These are phyloP conservation scores for Parnassius smintheus DNA, from an alignment of 2,888 invertebrate species.

Conservation along the genomic window DNA sequence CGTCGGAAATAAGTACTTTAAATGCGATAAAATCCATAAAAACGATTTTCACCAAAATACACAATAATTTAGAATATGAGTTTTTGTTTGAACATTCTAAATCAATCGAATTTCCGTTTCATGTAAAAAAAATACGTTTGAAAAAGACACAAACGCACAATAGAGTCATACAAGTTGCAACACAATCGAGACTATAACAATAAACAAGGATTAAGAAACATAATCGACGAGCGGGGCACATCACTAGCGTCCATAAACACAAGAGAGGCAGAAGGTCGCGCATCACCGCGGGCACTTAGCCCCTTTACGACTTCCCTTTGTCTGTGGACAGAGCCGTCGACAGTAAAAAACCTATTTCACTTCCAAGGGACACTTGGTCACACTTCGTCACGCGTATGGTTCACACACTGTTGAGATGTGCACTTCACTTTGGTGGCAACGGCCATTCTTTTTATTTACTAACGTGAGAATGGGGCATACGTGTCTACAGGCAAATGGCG, in stretches of 20 bases:
- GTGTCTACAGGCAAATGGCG: conserved; percentile 9
- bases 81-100: neutral
- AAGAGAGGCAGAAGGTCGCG: conserved; percentile 49
- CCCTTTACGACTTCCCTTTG: conserved; percentile 66
- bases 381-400: conserved; percentile 44
- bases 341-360: conserved; percentile 58
- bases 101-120: neutral
- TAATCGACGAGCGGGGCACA: conserved; percentile 37
- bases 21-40: no score
- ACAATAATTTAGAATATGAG: no score
- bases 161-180: neutral
- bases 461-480: conserved; percentile 19
- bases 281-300: conserved; percentile 53
- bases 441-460: conserved; percentile 23
- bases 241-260: conserved; percentile 37
- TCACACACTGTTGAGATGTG: conserved; percentile 33
- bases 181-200: conserved; percentile 44
- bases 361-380: conserved; percentile 46
- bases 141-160: neutral
- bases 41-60: no score
- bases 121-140: no score
- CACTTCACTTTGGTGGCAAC: conserved; percentile 17
- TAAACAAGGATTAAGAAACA: conserved; percentile 59
- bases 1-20: no score
- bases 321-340: conserved; percentile 45